phyloP scores from a whole-genome alignment of 2,113 vertebrate genomes.

The Pygoscelis adeliae region DNA sequence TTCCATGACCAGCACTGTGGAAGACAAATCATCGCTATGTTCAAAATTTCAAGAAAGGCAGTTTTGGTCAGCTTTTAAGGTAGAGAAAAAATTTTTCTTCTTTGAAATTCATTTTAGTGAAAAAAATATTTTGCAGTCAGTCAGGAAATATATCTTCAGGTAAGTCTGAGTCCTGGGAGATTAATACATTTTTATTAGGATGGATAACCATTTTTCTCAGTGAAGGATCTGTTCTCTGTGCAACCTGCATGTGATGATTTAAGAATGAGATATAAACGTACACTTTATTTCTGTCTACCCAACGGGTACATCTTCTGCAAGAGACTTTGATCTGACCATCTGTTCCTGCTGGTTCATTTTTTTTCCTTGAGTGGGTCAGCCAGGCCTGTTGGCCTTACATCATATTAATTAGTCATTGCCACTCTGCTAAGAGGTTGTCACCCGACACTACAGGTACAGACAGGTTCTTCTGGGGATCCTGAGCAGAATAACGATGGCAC shows the following conservation, averaged over 20 bases:
- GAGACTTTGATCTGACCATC: neutral
- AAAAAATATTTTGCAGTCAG: neutral
- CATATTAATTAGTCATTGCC: neutral
- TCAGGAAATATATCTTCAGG: neutral
- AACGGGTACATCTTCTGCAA: neutral
- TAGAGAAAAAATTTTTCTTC: conserved; percentile 35
- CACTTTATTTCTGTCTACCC: neutral
- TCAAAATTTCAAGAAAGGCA: conserved; percentile 84
- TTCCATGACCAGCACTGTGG: conserved; percentile 72
- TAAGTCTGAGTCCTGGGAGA: neutral
- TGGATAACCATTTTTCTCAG: neutral
- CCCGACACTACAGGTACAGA: rapidly evolving
- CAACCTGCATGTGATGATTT: neutral
- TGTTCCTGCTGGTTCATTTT: neutral
- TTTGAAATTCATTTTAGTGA: neutral
- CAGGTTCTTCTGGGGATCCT: neutral
- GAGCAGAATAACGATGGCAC: neutral
- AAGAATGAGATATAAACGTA: neutral
- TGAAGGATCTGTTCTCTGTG: neutral
- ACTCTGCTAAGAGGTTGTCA: neutral
- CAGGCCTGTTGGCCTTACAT: neutral
- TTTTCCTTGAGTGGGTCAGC: neutral
- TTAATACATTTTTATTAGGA: neutral
- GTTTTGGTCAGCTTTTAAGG: conserved; percentile 90
- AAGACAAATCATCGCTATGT: conserved; percentile 78